phyloP scores from a whole-genome alignment of 2,888 invertebrate genomes.

The Dichetophora obliterata region DNA sequence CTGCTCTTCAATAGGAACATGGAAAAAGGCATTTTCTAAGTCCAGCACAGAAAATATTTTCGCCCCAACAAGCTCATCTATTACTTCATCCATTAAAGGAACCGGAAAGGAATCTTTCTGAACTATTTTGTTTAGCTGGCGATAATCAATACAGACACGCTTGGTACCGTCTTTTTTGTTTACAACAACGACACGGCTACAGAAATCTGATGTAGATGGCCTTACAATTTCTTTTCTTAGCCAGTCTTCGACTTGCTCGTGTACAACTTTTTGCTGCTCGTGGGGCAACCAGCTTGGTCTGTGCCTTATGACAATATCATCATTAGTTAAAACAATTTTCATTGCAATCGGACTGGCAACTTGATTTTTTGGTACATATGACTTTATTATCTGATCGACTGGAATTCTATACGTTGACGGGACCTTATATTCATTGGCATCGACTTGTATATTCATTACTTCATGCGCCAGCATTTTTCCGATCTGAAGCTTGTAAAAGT shows the following conservation, averaged over 20 bases:
- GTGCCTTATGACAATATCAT: too few species aligned
- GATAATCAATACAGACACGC: background rate
- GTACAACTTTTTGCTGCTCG: too few species aligned
- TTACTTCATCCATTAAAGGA: background rate
- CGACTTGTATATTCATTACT: too few species aligned
- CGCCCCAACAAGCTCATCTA: background rate
- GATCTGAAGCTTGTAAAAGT: background rate
- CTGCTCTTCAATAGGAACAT: constrained; percentile 34
- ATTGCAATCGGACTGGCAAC: too few species aligned
- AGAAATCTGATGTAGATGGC: too few species aligned
- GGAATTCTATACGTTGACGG: too few species aligned
- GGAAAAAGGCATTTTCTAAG: background rate
- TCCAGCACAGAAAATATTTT: background rate
- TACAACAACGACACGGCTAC: too few species aligned
- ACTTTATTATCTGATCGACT: constrained; percentile 37
- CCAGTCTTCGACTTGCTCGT: too few species aligned
- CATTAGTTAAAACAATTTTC: too few species aligned
- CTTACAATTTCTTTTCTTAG: too few species aligned
- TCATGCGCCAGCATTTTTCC: too few species aligned
- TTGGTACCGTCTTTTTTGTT: background rate
- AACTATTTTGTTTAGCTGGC: background rate
- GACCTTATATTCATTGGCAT: background rate
- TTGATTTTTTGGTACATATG: background rate
- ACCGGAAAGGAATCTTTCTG: background rate
- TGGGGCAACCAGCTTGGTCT: too few species aligned